Evolutionary conservation across 2,113 vertebrate species (phyloP), one percentile per base, ranked within the genome.

Genomic region (Neolamprologus ventralis): DNA sequence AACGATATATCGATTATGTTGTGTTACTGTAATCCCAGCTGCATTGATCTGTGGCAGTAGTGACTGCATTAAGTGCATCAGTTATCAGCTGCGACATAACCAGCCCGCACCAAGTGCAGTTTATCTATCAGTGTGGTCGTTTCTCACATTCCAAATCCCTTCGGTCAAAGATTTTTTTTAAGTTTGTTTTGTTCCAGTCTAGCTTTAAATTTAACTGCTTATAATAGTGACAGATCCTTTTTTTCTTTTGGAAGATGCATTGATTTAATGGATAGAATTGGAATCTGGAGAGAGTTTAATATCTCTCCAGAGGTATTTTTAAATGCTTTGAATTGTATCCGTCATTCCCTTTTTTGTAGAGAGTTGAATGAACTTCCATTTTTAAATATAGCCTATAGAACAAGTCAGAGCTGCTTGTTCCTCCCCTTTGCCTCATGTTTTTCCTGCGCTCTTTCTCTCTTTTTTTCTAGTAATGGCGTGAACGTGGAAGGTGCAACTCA

Each of bases 401-500:
- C 23, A 51, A 33, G 17, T 78, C 42, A 28, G 71, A 47, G 5
- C 21, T 23, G 8, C 21, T 14, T 60, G 23, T 47, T 37, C 10
- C 55, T 11, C 16, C 23, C 31, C 8, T 28, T 28, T 21, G 45
- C 26, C 14, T 33, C 12, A 21, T 42, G 37, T 31, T 21, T 33
- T 0, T 17, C 42, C 26, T 14, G 19, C 3, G 1, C 35, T 58
- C 42, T 13, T 10, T 5, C 31, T 37, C 60, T 68, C 11, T 33
- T 33, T 42, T 19, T 49, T 82, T 80, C 57, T 80, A 99, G 98
- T 82, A 99, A 99, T 5, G 97, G 98, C 3, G 97, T 99, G 94
- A 99, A 98, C 4, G 98, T 99, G 10, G 98, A 99, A 60, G 98
- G 98, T 6, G 98, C 98, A 4, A 99, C 98, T 1, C 98, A 99